These are phyloP conservation scores for Phodopus roborovskii DNA, from an alignment of 2,113 vertebrate genomes.

Conservation along the genomic window DNA sequence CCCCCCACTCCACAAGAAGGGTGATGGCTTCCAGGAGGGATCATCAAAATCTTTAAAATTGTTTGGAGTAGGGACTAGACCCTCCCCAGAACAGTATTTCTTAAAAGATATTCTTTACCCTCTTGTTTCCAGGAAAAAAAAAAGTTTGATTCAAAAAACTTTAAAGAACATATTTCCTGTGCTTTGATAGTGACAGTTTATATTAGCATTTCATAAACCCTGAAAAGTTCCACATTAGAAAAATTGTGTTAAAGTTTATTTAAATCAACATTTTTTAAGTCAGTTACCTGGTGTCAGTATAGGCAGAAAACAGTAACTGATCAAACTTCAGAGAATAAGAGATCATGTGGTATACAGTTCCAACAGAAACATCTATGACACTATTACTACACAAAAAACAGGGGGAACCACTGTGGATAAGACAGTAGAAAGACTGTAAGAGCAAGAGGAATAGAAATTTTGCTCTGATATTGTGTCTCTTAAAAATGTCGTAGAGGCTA, in stretches of 20 bases:
- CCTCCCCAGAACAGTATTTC: not conserved
- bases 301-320: not conserved
- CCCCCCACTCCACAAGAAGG: too few species aligned
- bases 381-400: not conserved
- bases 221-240: constrained; percentile 8
- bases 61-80: too few species aligned
- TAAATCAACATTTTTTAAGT: constrained; percentile 49
- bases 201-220: constrained; percentile 57
- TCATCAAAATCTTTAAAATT: too few species aligned
- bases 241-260: constrained; percentile 40
- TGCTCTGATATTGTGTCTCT: not conserved
- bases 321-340: not conserved
- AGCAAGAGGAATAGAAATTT: not conserved
- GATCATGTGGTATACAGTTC: not conserved
- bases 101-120: not conserved
- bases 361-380: not conserved
- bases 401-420: not conserved
- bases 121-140: not conserved
- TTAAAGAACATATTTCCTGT: not conserved
- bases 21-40: too few species aligned
- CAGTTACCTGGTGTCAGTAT: not conserved
- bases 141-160: constrained; percentile 34
- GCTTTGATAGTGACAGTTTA: not conserved
- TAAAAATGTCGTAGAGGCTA: not conserved
- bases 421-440: not conserved